Conservation (phyloP, 2,113 vertebrate genomes). For the Phaetusa simplex region DNA sequence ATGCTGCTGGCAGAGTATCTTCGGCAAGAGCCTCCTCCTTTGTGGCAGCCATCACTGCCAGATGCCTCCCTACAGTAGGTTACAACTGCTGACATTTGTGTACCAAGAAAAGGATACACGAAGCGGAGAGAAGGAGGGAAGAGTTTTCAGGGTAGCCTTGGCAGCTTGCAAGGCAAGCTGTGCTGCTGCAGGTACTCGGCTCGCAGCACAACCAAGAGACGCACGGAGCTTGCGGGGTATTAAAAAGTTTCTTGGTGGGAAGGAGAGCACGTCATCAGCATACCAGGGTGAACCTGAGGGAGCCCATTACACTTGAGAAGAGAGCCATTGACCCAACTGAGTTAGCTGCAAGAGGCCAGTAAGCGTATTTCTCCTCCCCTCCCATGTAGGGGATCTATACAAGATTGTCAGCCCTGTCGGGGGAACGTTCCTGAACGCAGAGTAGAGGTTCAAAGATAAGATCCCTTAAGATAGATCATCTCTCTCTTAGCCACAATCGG, state of each 20-base stretch:
- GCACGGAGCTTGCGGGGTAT: neutral
- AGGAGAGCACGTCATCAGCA: neutral
- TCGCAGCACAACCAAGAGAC: neutral
- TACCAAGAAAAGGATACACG: neutral
- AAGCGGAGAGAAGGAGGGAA: neutral
- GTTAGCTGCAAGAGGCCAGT: neutral
- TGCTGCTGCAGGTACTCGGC: neutral
- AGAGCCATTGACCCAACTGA: neutral
- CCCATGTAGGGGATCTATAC: neutral
- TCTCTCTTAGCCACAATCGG: neutral
- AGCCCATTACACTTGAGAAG: neutral
- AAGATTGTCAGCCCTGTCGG: neutral
- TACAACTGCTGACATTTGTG: constrained; percentile 53
- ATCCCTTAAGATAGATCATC: neutral
- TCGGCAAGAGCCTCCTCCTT: constrained; percentile 19
- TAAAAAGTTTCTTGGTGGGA: neutral
- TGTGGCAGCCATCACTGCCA: constrained; percentile 50
- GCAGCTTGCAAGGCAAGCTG: constrained; percentile 42
- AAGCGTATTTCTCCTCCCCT: neutral
- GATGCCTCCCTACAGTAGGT: constrained; percentile 42
- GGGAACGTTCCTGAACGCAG: neutral
- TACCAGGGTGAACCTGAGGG: neutral
- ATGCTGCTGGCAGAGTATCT: constrained; percentile 31
- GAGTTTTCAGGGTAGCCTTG: constrained; percentile 29
- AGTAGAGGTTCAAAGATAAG: neutral